phyloP scores from a whole-genome alignment of 2,113 vertebrate species.

The Hystrix cristata region DNA sequence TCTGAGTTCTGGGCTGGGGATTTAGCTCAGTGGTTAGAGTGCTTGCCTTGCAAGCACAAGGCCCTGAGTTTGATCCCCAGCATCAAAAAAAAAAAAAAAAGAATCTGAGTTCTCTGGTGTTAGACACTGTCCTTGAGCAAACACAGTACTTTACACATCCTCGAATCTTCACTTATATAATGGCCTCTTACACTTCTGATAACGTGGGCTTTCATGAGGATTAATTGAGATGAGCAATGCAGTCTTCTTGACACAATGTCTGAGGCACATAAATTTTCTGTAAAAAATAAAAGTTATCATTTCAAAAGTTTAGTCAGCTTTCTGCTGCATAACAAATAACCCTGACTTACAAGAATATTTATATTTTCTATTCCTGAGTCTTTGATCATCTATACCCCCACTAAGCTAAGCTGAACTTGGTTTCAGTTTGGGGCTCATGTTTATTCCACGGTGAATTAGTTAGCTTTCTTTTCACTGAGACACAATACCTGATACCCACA shows the following conservation, averaged over 20 bases:
- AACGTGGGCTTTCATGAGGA: background rate
- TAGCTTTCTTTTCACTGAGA: background rate
- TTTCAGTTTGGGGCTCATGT: background rate
- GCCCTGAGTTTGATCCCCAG: too few relatives aligned
- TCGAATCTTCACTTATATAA: background rate
- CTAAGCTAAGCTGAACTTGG: background rate
- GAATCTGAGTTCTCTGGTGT: background rate
- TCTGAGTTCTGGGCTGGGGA: background rate
- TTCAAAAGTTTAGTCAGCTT: background rate
- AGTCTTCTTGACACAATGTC: background rate
- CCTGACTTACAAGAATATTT: background rate
- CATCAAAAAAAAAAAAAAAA: background rate
- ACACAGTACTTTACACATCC: background rate
- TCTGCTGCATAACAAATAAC: conserved; percentile 26
- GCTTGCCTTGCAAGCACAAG: too few relatives aligned
- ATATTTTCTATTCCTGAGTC: background rate
- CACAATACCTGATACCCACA: background rate
- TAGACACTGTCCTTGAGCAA: background rate
- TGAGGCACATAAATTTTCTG: background rate
- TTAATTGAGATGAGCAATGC: background rate
- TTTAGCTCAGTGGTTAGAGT: too few relatives aligned
- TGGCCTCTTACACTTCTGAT: background rate
- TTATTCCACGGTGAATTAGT: background rate
- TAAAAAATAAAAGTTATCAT: conserved; percentile 5
- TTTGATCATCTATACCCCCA: background rate